Base-by-base conservation (phyloP, 2,797 vertebrate genomes). In the Synaphobranchus kaupii region DNA sequence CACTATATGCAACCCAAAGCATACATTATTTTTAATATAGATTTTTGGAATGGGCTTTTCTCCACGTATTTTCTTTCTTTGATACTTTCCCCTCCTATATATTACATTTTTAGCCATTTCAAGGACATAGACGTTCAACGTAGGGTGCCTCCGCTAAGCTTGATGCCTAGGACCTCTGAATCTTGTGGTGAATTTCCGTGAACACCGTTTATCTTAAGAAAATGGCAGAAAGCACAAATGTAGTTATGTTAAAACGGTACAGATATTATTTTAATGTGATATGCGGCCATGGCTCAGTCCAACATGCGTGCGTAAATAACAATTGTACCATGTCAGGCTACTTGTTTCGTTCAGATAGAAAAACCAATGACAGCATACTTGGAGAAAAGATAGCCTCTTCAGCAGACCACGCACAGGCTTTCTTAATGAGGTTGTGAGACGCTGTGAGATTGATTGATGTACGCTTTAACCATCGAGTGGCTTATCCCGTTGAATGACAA, bases 401-500 rank as follows among this genome's bases (percentile, higher is more conserved):
- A 54, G 84, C 22, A 85, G 44, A 85, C 39, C 58, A 63, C 84
- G 87, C 28, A 52, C 84, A 52, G 44, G 52, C 82, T 86, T 88
- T 68, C 34, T 84, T 80, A 85, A 84, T 58, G 66, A 86, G 60
- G 39, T 58, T 84, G 50, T 3, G 58, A 83, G 44, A 56, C 76
- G 78, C 86, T 31, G 15, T 63, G 86, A 87, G 86, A 86, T 84
- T 89, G 88, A 91, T 56, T 89, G 89, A 88, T 86, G 84, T 86
- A 71, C 80, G 86, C 68, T 90, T 88, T 84, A 86, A 84, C 88
- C 89, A 90, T 85, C 83, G 81, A 88, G 87, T 85, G 86, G 56
- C 88, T 76, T 85, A 81, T 58, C 66, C 63, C 20, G 86, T 83
- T 90, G 89, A 91, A 86, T 90, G 91, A 89, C 89, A 87, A 82